These are phyloP conservation scores for Stictocephala bisonia DNA, from an alignment of 2,888 invertebrate species.

Conservation along the genomic window DNA sequence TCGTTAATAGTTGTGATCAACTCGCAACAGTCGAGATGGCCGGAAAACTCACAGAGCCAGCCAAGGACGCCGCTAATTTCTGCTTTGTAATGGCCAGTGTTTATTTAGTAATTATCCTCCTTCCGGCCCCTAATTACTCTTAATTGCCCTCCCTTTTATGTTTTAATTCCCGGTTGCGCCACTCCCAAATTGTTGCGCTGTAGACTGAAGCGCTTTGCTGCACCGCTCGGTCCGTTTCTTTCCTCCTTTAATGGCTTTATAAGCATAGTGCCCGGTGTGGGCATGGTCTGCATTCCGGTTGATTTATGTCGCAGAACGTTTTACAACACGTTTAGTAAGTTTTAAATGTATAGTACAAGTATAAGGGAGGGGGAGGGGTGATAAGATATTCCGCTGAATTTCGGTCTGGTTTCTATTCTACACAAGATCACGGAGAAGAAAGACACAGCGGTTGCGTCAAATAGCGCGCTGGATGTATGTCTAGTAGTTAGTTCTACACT, in stretches of 20 bases:
- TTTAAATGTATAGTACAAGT: no score
- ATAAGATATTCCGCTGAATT: no score
- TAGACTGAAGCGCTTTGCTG: no score
- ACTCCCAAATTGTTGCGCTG: conserved; percentile 20
- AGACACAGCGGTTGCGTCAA: no score
- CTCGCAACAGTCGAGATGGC: background rate
- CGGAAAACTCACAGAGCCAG: no score
- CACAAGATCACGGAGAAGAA: no score
- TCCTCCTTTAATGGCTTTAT: conserved; percentile 36
- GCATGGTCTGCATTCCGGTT: conserved; percentile 25
- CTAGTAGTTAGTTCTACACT: no score
- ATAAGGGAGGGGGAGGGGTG: no score
- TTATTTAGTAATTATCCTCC: conserved; percentile 39
- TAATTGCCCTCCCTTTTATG: conserved; percentile 23
- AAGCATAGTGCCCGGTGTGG: background rate
- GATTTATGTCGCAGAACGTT: conserved; percentile 27
- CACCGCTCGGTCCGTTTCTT: no score
- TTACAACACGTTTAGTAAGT: no score
- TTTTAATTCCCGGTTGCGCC: conserved; percentile 38
- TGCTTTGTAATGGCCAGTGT: background rate
- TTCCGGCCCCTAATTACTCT: conserved; percentile 36
- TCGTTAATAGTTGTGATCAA: background rate
- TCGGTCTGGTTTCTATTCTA: no score
- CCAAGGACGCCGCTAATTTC: conserved; percentile 16
- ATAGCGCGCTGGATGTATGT: no score